Evolutionary conservation across 2,797 vertebrate species (phyloP), one percentile per base, ranked within the genome.

Genomic region (Phalloptychus januarius): DNA sequence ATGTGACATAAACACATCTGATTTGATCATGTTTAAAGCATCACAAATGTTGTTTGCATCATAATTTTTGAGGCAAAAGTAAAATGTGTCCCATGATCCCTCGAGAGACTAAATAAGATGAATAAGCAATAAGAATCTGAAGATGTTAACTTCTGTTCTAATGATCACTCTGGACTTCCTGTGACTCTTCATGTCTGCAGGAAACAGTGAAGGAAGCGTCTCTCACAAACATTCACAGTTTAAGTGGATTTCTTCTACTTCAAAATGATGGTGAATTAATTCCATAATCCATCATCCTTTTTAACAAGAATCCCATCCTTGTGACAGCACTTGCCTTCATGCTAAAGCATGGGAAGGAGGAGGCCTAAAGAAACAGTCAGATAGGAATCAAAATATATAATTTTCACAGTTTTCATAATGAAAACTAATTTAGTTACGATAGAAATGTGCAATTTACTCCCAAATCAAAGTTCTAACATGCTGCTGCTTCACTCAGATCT

Each of bases 301-400:
- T 65, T 40, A 40, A 40, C 36, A 69, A 42, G 20, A 40, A 20
- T 42, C 23, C 1, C 36, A 12, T 42, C n/a, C 20, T 5, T 20
- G 42, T 31, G 8, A 54, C 50, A 44, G 54, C 7, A 8, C 16
- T 20, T n/a, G 11, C 4, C 25, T 38, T 16, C 28, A 31, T 31
- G 69, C 25, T 63, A 13, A 71, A 81, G 67, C 79, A 28, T 81
- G 72, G 79, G 82, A 80, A 46, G 44, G 58, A 18, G 31, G 15
- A 33, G 5, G 52, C 81, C 73, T 83, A 52, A 85, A 70, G 28
- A 75, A 83, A 79, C 75, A 80, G 52, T 45, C 86, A 86, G 85
- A 92, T 86, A 76, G 84, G 76, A 88, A 87, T 77, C 84, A 72
- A 86, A 83, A 77, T 65, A 87, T 89, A 79, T 86, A 81, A 87